phyloP scores from a whole-genome alignment of 1,140 invertebrate species.

The Helicoverpa zea region DNA sequence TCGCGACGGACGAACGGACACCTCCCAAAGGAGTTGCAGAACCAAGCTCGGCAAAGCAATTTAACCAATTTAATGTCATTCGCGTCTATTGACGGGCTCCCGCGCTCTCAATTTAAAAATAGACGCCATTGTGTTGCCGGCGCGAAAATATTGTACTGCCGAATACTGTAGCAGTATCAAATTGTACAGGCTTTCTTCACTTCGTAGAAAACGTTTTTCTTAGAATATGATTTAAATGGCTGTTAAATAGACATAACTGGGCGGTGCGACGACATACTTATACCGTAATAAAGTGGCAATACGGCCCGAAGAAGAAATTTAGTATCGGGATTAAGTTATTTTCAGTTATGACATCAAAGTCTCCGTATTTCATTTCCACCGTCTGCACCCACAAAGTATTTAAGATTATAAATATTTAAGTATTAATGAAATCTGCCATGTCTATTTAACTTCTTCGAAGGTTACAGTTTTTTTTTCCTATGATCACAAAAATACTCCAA shows the following conservation, averaged over 20 bases:
- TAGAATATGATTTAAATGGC: conserved; percentile 74
- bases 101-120: conserved; percentile 84
- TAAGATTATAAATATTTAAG: conserved; percentile 1
- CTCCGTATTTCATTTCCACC: conserved; percentile 23
- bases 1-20: conserved; percentile 60
- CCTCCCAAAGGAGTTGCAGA: conserved; percentile 74
- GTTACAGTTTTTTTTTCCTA: too few relatives aligned
- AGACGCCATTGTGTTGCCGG: conserved; percentile 75
- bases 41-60: conserved; percentile 79
- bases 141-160: conserved; percentile 65
- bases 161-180: conserved; percentile 43
- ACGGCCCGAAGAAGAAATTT: conserved; percentile 64
- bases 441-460: too few relatives aligned
- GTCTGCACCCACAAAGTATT: not conserved
- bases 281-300: conserved; percentile 68
- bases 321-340: conserved; percentile 60
- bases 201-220: conserved; percentile 62
- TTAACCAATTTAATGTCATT: conserved; percentile 86
- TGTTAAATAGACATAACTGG: conserved; percentile 71
- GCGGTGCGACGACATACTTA: conserved; percentile 70
- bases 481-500: too few relatives aligned
- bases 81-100: conserved; percentile 79
- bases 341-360: conserved; percentile 53
- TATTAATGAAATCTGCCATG: conserved; percentile 8
- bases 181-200: conserved; percentile 37